Conservation (phyloP, 2,888 invertebrate species). For the Dryobota labecula region DNA sequence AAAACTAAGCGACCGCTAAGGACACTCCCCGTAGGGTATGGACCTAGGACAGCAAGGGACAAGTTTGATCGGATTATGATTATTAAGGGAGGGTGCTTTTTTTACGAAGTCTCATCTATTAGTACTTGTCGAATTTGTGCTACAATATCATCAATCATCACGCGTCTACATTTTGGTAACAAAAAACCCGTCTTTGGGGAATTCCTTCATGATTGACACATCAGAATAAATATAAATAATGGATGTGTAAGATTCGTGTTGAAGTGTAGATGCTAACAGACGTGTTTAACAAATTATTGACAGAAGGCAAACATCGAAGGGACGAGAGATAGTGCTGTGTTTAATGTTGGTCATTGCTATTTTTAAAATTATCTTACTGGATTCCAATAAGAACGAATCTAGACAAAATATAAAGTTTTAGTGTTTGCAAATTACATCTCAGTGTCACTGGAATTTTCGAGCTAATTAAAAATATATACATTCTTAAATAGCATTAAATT, state of each 20-base stretch:
- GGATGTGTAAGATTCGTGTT: conserved; percentile 38
- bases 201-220: conserved; percentile 30
- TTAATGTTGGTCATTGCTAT: conserved; percentile 2
- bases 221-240: conserved; percentile 36
- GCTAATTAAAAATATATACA: background rate
- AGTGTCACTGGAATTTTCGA: background rate
- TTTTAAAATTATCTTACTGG: background rate
- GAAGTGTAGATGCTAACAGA: conserved; percentile 25
- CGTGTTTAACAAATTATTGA: conserved; percentile 38
- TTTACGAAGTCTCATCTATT: conserved; percentile 1
- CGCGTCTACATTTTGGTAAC: conserved; percentile 5
- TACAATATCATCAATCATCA: conserved; percentile 15
- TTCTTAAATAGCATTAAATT: background rate
- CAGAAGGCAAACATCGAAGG: conserved; percentile 17
- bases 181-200: conserved; percentile 5
- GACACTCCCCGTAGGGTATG: no score
- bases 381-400: background rate
- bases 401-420: background rate
- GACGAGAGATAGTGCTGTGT: background rate
- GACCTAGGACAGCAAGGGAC: no score
- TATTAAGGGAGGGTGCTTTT: no score
- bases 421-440: conserved; percentile 10
- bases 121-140: background rate
- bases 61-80: no score
- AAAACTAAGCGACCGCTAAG: no score